Evolutionary conservation across 2,888 invertebrate species (phyloP).

Genomic region (Melieria omissa): DNA sequence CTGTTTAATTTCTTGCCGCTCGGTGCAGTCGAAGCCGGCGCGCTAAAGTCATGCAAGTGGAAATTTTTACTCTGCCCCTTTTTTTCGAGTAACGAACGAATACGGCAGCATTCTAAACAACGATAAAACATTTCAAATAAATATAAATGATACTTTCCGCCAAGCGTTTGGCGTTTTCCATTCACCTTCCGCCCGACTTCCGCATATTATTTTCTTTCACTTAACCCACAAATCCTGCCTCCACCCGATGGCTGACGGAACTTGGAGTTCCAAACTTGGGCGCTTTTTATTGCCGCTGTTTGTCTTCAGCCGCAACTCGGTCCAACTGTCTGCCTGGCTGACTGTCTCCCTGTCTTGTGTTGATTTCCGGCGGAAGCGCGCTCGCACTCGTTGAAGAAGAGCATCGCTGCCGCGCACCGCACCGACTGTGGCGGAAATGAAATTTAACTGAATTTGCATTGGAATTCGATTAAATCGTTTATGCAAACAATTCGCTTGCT

Average conservation of each 20-base stretch:
- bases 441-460: slow-evolving; percentile 65
- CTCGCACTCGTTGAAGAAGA: neutral
- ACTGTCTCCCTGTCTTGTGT: slow-evolving; percentile 48
- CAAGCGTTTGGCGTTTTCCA: neutral
- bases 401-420: neutral
- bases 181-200: neutral
- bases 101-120: slow-evolving; percentile 35
- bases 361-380: slow-evolving; percentile 25
- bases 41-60: slow-evolving; percentile 1
- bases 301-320: slow-evolving; percentile 17
- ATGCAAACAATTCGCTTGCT: slow-evolving; percentile 59
- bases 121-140: slow-evolving; percentile 52
- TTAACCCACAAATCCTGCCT: neutral
- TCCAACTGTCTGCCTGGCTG: slow-evolving; percentile 31
- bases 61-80: neutral
- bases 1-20: slow-evolving; percentile 9
- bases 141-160: slow-evolving; percentile 51
- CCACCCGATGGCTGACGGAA: neutral
- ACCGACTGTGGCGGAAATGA: slow-evolving; percentile 55
- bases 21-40: neutral
- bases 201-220: slow-evolving; percentile 16
- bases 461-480: slow-evolving; percentile 66
- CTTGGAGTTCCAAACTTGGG: too few species aligned
- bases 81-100: neutral
- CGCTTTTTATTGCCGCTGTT: neutral